Percentiles rank a stretch among this genome's conserved stretches.
phyloP scores from a whole-genome alignment of 1,140 invertebrate species.

The Drosophila sturtevanti region DNA sequence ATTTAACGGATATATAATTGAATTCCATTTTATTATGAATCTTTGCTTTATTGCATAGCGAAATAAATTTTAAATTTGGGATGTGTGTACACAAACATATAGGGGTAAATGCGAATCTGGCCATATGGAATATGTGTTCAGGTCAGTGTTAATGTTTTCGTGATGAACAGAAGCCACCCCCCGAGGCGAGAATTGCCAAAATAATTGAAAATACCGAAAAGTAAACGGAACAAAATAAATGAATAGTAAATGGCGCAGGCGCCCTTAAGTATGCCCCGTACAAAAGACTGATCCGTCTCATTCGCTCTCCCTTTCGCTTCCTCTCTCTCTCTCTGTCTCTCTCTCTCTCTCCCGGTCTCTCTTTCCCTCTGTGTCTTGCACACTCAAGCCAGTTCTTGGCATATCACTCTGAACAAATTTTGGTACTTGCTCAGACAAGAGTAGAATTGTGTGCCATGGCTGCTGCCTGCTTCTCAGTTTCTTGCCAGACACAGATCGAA shows the following conservation, averaged over 20 bases:
- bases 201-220: constrained; percentile 22
- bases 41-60: neutral
- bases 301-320: neutral
- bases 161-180: constrained; percentile 15
- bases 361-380: neutral
- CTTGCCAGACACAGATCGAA: constrained; percentile 39
- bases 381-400: neutral
- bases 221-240: neutral
- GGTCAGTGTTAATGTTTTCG: constrained; percentile 7
- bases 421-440: constrained; percentile 31
- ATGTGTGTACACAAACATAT: neutral
- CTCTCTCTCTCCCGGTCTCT: neutral
- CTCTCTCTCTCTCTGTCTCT: neutral
- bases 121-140: constrained; percentile 4
- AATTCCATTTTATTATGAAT: too few species aligned
- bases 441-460: constrained; percentile 11
- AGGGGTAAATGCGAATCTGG: neutral
- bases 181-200: constrained; percentile 36
- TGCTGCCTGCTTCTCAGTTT: constrained; percentile 43
- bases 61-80: neutral
- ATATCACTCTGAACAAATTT: constrained; percentile 18
- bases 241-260: constrained; percentile 51
- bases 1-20: too few species aligned
- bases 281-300: neutral
- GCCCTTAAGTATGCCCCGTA: constrained; percentile 42